These are phyloP conservation scores for Prionace glauca DNA, from an alignment of 2,797 vertebrate genomes.

Conservation along the genomic window DNA sequence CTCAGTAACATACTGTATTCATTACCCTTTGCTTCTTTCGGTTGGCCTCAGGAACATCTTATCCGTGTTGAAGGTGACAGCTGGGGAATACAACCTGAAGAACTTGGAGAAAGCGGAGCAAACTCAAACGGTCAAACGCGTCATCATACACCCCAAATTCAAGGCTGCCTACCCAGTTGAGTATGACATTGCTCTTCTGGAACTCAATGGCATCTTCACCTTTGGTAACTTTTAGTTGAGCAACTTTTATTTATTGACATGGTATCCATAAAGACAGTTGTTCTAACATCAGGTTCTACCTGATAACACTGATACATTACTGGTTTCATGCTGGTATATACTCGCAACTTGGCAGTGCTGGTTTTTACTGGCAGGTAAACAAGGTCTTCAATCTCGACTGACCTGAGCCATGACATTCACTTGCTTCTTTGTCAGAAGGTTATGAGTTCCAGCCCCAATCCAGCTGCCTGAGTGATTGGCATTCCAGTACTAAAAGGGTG, in stretches of 20 bases:
- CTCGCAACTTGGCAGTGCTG: neutral
- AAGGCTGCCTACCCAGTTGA: constrained; percentile 62
- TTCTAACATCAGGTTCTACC: neutral
- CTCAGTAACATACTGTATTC: neutral
- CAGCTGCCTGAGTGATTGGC: neutral
- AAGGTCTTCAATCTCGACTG: neutral
- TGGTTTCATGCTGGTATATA: neutral
- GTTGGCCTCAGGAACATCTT: constrained; percentile 8
- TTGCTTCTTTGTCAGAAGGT: neutral
- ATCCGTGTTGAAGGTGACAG: constrained; percentile 48
- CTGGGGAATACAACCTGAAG: constrained; percentile 55
- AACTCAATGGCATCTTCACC: constrained; percentile 60
- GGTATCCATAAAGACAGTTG: neutral
- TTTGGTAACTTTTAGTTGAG: constrained; percentile 58
- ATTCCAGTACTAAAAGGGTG: neutral
- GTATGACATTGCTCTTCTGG: constrained; percentile 73
- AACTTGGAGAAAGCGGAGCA: constrained; percentile 59
- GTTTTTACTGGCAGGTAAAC: neutral
- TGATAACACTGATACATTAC: neutral
- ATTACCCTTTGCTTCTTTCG: neutral
- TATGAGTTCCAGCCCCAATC: neutral
- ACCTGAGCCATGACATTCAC: neutral
- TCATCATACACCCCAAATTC: constrained; percentile 66
- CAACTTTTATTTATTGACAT: neutral
- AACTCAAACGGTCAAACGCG: constrained; percentile 41